Percentiles rank a stretch among this genome's conserved stretches.
These are phyloP conservation scores for Rhyacichthys aspro DNA, from an alignment of 2,797 vertebrate species.

Conservation along the genomic window DNA sequence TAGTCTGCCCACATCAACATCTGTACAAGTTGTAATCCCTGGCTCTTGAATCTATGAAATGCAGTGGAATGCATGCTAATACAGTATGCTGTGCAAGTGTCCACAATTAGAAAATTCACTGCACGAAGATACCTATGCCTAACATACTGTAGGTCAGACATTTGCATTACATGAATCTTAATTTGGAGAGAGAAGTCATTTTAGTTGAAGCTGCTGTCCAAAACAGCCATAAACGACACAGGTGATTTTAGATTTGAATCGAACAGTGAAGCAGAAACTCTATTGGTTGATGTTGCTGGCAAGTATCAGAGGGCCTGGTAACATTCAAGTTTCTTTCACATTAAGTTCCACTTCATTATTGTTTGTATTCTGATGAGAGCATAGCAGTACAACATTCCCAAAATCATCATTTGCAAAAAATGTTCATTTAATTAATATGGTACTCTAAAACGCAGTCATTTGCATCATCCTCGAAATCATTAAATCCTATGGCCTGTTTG, in stretches of 20 bases:
- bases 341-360: constrained; percentile 52
- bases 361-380: constrained; percentile 52
- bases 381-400: constrained; percentile 68
- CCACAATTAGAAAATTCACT: constrained; percentile 69
- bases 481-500: constrained; percentile 54
- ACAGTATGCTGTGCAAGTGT: constrained; percentile 76
- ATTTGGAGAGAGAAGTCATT: constrained; percentile 65
- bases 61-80: constrained; percentile 78
- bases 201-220: constrained; percentile 41
- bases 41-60: constrained; percentile 68
- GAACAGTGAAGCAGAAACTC: constrained; percentile 53
- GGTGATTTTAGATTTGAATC: constrained; percentile 40
- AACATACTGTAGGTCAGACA: constrained; percentile 67
- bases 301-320: constrained; percentile 49
- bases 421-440: constrained; percentile 53
- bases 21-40: constrained; percentile 73
- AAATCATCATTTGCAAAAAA: constrained; percentile 65
- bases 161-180: constrained; percentile 67
- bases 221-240: constrained; percentile 37
- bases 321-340: constrained; percentile 64
- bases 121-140: constrained; percentile 69
- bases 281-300: constrained; percentile 41
- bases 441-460: constrained; percentile 45
- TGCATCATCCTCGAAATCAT: constrained; percentile 65
- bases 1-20: constrained; percentile 58